Conservation (phyloP, 2,888 invertebrate species). For the Muschampia staudingeri region DNA sequence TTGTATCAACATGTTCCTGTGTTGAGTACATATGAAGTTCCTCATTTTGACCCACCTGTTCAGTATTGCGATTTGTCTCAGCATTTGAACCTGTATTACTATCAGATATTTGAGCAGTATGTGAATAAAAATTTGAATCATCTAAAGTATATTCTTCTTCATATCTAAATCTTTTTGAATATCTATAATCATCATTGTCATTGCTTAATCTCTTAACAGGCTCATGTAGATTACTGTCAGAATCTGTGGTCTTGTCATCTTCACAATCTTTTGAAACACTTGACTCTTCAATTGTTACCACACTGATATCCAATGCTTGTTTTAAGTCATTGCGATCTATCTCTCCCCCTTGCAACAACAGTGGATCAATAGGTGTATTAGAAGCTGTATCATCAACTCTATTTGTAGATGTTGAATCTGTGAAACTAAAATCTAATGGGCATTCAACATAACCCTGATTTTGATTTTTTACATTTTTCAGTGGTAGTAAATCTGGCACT, state of each 20-base stretch:
- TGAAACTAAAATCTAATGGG: conserved; percentile 86
- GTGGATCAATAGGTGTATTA: conserved; percentile 87
- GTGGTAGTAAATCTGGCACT: conserved; percentile 86
- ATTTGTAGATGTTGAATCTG: conserved; percentile 83
- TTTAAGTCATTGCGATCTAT: conserved; percentile 82
- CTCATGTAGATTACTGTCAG: conserved; percentile 77
- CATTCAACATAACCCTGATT: conserved; percentile 86
- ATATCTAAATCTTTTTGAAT: conserved; percentile 83
- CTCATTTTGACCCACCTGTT: conserved; percentile 79
- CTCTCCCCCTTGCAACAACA: conserved; percentile 84
- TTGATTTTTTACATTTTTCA: conserved; percentile 82
- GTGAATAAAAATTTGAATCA: conserved; percentile 74
- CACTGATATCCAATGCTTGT: conserved; percentile 83
- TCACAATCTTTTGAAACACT: conserved; percentile 80
- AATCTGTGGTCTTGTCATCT: conserved; percentile 78
- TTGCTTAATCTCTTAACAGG: conserved; percentile 82
- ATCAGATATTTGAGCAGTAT: conserved; percentile 69
- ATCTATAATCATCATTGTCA: conserved; percentile 77
- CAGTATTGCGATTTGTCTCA: conserved; percentile 78
- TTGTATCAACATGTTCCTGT: conserved; percentile 82
- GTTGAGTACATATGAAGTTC: conserved; percentile 77
- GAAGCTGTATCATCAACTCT: conserved; percentile 85
- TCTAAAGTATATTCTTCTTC: conserved; percentile 80
- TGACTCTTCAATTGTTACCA: conserved; percentile 85
- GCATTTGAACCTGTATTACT: conserved; percentile 80